These are phyloP conservation scores for Drosophila eugracilis DNA, from an alignment of 1,140 invertebrate species.

Conservation along the genomic window DNA sequence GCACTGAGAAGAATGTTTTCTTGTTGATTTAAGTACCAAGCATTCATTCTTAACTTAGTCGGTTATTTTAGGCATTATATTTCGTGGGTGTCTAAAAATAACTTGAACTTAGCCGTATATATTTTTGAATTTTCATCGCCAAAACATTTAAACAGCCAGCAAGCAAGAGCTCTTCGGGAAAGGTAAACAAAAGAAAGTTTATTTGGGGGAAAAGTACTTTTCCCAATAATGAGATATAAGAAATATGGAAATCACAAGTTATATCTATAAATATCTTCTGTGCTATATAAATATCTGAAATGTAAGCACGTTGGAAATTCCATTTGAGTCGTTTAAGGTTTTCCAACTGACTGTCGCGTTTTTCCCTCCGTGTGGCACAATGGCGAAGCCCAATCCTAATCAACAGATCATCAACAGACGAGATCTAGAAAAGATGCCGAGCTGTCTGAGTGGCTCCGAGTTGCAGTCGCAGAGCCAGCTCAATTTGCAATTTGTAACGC, in stretches of 20 bases:
- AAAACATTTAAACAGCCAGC: too few species aligned
- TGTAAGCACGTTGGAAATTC: background rate
- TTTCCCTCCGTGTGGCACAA: slow-evolving; percentile 14
- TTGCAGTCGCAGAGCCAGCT: slow-evolving; percentile 26
- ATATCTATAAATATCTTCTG: too few species aligned
- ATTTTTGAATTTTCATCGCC: too few species aligned
- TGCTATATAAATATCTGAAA: background rate
- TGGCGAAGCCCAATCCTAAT: slow-evolving; percentile 34
- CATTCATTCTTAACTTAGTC: background rate
- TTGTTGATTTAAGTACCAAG: background rate
- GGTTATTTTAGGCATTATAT: too few species aligned
- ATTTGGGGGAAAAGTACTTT: too few species aligned
- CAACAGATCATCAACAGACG: slow-evolving; percentile 38
- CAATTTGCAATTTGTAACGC: slow-evolving; percentile 57
- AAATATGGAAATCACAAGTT: too few species aligned
- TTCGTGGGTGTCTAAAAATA: too few species aligned
- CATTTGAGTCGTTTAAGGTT: background rate
- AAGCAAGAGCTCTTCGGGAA: too few species aligned
- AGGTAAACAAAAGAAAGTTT: too few species aligned
- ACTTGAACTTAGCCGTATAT: too few species aligned
- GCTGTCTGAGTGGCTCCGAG: slow-evolving; percentile 29
- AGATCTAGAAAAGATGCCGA: slow-evolving; percentile 36
- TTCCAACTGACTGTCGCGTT: background rate
- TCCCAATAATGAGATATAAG: too few species aligned
- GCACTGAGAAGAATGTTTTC: slow-evolving; percentile 7